Conservation (phyloP, 2,888 invertebrate genomes). For the Coecobrya sp. region DNA sequence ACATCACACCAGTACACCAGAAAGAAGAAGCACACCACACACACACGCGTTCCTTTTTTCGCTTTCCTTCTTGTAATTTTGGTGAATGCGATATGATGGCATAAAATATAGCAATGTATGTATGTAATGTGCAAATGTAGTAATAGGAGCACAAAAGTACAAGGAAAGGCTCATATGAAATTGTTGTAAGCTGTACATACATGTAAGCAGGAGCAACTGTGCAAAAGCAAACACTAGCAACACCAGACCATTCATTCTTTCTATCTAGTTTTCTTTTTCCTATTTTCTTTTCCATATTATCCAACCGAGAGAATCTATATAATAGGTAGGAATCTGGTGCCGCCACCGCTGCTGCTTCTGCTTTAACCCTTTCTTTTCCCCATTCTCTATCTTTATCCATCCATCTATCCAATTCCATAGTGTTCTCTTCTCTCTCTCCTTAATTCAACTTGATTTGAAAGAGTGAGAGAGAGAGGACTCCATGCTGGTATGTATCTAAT, state of each 20-base stretch:
- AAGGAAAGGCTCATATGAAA: background rate
- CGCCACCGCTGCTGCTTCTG: background rate
- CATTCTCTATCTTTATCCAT: background rate
- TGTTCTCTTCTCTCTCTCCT: conserved; percentile 46
- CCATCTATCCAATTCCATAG: conserved; percentile 36
- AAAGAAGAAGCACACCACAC: background rate
- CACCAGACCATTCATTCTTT: conserved; percentile 19
- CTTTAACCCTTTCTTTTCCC: conserved; percentile 44
- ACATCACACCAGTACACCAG: background rate
- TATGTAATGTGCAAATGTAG: conserved; percentile 9
- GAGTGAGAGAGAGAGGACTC: conserved; percentile 18
- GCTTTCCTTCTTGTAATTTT: background rate
- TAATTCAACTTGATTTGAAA: conserved; percentile 56
- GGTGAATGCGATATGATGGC: background rate
- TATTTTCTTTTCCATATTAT: conserved; percentile 6
- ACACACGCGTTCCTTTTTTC: conserved; percentile 9
- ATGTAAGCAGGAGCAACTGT: background rate
- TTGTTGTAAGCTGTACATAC: background rate
- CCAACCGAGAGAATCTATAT: conserved; percentile 27
- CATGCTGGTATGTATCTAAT: background rate
- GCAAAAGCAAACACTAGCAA: conserved; percentile 36
- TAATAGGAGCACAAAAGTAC: background rate
- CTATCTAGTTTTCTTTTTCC: background rate
- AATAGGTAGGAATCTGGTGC: conserved; percentile 7
- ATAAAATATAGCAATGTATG: too few species aligned